Conservation (phyloP, 2,797 vertebrate genomes). For the Synanceia verrucosa region DNA sequence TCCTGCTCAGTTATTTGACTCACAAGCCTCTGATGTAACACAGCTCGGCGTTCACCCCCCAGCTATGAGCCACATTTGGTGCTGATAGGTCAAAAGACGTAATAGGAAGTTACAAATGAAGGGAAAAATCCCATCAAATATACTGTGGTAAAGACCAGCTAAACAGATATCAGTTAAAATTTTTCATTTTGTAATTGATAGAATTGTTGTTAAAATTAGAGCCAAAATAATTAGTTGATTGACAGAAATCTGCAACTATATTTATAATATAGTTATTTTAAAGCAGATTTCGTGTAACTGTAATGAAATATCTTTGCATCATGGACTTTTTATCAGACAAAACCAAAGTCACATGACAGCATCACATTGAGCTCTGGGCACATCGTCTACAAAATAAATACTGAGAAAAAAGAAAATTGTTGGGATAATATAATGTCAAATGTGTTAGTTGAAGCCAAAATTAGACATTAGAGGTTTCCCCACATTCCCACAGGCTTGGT, state of each 20-base stretch:
- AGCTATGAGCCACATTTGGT: background rate
- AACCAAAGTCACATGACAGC: background rate
- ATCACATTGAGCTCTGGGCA: no score
- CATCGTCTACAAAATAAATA: background rate
- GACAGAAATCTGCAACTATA: background rate
- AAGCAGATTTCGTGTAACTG: background rate
- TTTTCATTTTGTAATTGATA: background rate
- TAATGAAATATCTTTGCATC: background rate
- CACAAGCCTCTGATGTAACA: conserved; percentile 45
- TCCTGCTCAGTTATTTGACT: conserved; percentile 30
- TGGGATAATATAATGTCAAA: background rate
- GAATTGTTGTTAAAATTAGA: background rate
- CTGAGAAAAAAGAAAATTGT: background rate
- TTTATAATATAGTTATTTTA: background rate
- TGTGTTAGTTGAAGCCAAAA: background rate
- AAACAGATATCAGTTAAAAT: background rate
- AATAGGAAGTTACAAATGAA: background rate
- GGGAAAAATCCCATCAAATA: background rate
- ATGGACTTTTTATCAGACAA: no score
- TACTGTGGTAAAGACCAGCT: background rate
- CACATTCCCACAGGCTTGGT: background rate
- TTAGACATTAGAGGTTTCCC: background rate
- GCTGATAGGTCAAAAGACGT: background rate
- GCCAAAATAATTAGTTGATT: background rate
- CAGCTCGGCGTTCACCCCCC: background rate